Conservation (phyloP, 2,113 vertebrate genomes). For the Proterorhinus semilunaris region DNA sequence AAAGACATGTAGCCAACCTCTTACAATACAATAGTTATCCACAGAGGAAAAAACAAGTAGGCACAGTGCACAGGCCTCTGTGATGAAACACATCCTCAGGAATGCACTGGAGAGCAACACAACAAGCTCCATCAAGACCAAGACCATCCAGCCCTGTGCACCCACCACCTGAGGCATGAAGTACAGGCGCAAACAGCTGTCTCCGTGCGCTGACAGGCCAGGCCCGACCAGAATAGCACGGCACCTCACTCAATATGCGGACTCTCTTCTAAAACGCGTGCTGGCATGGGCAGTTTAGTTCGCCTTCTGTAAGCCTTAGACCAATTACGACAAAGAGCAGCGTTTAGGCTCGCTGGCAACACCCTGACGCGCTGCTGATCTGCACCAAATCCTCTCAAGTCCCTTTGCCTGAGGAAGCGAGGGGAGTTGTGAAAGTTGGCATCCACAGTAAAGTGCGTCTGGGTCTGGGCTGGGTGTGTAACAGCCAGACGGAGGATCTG, state of each 20-base stretch:
- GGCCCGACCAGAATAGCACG: constrained; percentile 24
- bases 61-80: constrained; percentile 2
- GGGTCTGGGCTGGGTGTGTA: constrained; percentile 30
- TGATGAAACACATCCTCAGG: constrained; percentile 31
- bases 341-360: neutral
- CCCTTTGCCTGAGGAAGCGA: neutral
- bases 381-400: constrained; percentile 1
- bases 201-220: constrained; percentile 18
- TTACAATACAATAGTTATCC: too few relatives aligned
- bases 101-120: constrained; percentile 35
- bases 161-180: constrained; percentile 5
- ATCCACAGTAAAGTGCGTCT: neutral
- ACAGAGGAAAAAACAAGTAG: constrained; percentile 7
- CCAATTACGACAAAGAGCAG: neutral
- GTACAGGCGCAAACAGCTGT: constrained; percentile 24
- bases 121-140: constrained; percentile 28
- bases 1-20: neutral
- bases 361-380: constrained; percentile 7
- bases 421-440: constrained; percentile 10
- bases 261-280: neutral
- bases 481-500: neutral
- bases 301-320: neutral
- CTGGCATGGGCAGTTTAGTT: neutral
- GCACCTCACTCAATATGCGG: constrained; percentile 1
- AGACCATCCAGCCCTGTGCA: neutral